phyloP scores from a whole-genome alignment of 2,113 vertebrate genomes.

The Heloderma charlesbogerti region DNA sequence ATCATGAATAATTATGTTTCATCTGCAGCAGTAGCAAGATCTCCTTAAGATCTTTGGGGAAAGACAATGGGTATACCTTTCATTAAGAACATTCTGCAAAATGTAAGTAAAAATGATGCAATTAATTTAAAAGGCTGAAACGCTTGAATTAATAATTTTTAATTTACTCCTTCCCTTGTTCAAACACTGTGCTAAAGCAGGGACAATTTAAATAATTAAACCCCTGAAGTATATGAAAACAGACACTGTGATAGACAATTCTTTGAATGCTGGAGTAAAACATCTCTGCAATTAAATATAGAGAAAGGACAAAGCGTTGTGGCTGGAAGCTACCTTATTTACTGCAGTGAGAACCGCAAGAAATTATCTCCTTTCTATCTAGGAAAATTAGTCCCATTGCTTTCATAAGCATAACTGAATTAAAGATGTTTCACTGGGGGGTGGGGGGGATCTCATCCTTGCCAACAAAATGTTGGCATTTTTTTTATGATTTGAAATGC shows the following conservation, averaged over 20 bases:
- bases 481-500: not conserved
- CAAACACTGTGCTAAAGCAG: conserved; percentile 45
- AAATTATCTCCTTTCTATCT: not conserved
- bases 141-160: conserved; percentile 68
- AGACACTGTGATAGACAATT: conserved; percentile 1
- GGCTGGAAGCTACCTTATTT: not conserved
- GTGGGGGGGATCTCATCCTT: not conserved
- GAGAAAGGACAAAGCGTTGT: not conserved
- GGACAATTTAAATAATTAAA: conserved; percentile 61
- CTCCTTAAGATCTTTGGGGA: not conserved
- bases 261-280: not conserved
- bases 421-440: not conserved
- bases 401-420: not conserved
- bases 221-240: conserved; percentile 47
- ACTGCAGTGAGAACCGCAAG: not conserved
- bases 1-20: not conserved
- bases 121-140: conserved; percentile 35
- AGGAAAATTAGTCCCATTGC: not conserved
- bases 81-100: not conserved
- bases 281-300: not conserved
- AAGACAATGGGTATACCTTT: not conserved
- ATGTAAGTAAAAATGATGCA: not conserved
- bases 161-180: conserved; percentile 62
- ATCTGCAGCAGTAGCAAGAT: not conserved
- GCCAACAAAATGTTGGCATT: not conserved